Conservation (phyloP, 2,113 vertebrate species). For the Forbesichthys agassizii region DNA sequence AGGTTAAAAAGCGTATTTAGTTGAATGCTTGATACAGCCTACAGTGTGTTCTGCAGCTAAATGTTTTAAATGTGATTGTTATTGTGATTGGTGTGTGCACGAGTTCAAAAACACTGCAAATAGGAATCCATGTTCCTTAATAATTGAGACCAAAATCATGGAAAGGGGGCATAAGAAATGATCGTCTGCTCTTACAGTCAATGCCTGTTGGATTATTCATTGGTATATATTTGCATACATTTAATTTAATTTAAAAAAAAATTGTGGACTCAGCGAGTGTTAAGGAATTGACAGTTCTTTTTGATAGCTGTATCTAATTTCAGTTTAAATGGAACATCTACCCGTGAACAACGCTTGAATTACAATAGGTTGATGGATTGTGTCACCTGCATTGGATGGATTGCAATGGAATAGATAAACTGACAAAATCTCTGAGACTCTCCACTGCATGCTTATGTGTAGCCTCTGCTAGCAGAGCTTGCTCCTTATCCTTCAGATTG, state of each 20-base stretch:
- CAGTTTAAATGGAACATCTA: background rate
- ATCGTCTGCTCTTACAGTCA: constrained; percentile 24
- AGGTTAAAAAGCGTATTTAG: too few species aligned
- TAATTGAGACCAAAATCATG: constrained; percentile 10
- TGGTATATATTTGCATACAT: constrained; percentile 36
- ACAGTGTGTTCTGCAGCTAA: too few species aligned
- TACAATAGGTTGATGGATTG: constrained; percentile 3
- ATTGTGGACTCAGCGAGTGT: background rate
- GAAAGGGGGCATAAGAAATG: constrained; percentile 10
- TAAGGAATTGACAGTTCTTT: background rate
- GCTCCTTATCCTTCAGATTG: constrained; percentile 11
- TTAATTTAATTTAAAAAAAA: background rate
- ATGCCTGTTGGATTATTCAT: constrained; percentile 28
- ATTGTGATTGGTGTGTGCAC: background rate
- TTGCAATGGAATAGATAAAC: background rate
- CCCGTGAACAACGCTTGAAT: constrained; percentile 3
- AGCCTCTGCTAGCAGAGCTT: background rate
- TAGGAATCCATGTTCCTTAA: background rate
- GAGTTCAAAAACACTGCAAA: background rate
- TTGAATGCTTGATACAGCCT: too few species aligned
- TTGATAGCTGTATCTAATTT: background rate
- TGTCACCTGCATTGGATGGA: background rate
- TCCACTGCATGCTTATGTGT: background rate
- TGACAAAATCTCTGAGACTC: background rate
- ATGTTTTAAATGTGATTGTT: too few species aligned